Base-by-base conservation (phyloP, 1,140 invertebrate species). In the Diabrotica undecimpunctata region DNA sequence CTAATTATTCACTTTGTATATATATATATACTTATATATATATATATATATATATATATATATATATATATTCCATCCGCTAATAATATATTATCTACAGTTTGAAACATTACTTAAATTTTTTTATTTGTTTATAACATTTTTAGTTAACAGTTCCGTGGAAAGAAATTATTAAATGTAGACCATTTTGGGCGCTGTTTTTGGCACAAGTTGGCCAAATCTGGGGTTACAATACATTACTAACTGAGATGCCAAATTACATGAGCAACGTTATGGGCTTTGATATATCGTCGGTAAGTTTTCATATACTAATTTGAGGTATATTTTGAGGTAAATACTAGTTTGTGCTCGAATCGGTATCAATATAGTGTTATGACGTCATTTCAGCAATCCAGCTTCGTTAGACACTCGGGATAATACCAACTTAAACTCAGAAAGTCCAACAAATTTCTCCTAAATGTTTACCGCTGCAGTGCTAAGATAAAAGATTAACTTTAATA, bases 221-320 rank as follows among this genome's bases (percentile, higher is more conserved):
- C 74, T 97, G 94, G 95, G 94, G 93, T 2, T 94, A 93, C 74
- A 95, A 94, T 80, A 96, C 91, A 5, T 83, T 98, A 50, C 82
- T 98, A 55, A 95, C 93, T 0, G 88, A 95, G 78, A 88, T 98
- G 67, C 96, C 96, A 0, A 91, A 87, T 2, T 99, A 95, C 75
- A 88, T 98, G 83, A 88, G 88, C 13, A 85, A 87, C 57, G 87
- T 97, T 0, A 82, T 98, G 0, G 79, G 87, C 54, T 91, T 91
- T 69, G 82, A 96, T 58, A 87, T 69, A 4, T 11, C 52, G 39
- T 66, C 68, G 51, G 65, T 69, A 58, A 93, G 90, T 54, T 25
- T 25, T 25, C 1, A 25, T 25, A 25, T 25, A 25, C 25, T 25
- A 89, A 89, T 74, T 90, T 90, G 6, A 72, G 86, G 8, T n/a